Percentiles rank a stretch among this genome's conserved stretches.
These are phyloP conservation scores for Serinus canaria DNA, from an alignment of 2,113 vertebrate species.

Conservation along the genomic window DNA sequence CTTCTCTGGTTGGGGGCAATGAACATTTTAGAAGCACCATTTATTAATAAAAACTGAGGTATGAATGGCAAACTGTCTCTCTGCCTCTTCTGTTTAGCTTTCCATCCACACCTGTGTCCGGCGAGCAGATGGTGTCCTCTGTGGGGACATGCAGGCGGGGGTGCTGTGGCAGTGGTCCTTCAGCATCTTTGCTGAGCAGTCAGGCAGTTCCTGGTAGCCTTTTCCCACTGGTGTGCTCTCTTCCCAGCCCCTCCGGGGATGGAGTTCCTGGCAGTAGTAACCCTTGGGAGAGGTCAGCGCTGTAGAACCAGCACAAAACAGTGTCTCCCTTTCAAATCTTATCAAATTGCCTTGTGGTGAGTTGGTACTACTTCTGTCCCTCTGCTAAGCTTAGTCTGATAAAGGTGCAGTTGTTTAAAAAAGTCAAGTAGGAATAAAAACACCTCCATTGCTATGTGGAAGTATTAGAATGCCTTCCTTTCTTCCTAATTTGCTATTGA, in stretches of 20 bases:
- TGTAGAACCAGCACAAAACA: background rate
- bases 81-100: background rate
- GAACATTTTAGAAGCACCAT: background rate
- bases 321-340: background rate
- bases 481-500: constrained; percentile 60
- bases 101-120: background rate
- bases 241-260: background rate
- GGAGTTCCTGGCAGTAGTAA: background rate
- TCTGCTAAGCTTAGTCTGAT: background rate
- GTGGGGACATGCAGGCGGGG: background rate
- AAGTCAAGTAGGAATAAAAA: constrained; percentile 56
- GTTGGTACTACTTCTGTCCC: background rate
- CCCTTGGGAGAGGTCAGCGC: background rate
- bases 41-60: background rate
- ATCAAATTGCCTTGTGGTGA: background rate
- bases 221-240: background rate
- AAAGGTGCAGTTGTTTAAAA: background rate
- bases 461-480: constrained; percentile 34
- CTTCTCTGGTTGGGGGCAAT: background rate
- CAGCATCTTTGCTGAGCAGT: background rate
- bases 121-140: background rate
- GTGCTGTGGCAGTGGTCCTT: background rate
- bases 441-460: constrained; percentile 13
- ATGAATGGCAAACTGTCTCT: background rate
- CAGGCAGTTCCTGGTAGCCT: background rate